A percentile compares a stretch with the other conserved stretches of the same genome.
These are phyloP conservation scores for Megalopta genalis DNA, from an alignment of 1,140 invertebrate genomes.

Conservation along the genomic window DNA sequence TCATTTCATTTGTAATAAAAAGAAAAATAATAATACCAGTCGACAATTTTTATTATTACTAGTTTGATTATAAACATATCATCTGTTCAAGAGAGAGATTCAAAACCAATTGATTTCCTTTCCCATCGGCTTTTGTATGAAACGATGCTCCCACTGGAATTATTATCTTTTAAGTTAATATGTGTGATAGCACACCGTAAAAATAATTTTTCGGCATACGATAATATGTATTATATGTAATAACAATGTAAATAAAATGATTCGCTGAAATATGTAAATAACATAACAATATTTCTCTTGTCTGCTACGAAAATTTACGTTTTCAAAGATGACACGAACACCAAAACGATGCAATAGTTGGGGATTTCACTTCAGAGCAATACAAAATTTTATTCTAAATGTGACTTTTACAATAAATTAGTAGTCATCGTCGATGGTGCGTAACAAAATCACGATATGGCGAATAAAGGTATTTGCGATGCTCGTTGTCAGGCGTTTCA, in stretches of 20 bases:
- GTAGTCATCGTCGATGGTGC: not conserved
- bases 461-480: constrained; percentile 52
- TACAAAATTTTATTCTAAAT: constrained; percentile 38
- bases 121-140: constrained; percentile 41
- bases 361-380: constrained; percentile 42
- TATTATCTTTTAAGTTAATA: constrained; percentile 36
- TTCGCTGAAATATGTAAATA: constrained; percentile 41
- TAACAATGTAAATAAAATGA: constrained; percentile 66
- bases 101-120: not conserved
- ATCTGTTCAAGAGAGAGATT: too few species aligned
- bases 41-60: constrained; percentile 7
- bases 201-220: constrained; percentile 53
- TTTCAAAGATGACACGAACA: constrained; percentile 36
- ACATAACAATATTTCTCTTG: constrained; percentile 6
- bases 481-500: constrained; percentile 64
- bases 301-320: not conserved
- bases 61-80: too few species aligned
- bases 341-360: constrained; percentile 20
- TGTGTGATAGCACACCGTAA: constrained; percentile 46
- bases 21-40: not conserved
- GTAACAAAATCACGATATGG: constrained; percentile 33
- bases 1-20: constrained; percentile 25
- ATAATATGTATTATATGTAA: constrained; percentile 47
- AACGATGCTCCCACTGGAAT: constrained; percentile 56
- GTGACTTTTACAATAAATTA: not conserved